Percentiles rank a stretch among this genome's conserved stretches.
phyloP scores from a whole-genome alignment of 1,140 invertebrate genomes.

The Oscheius sp. region DNA sequence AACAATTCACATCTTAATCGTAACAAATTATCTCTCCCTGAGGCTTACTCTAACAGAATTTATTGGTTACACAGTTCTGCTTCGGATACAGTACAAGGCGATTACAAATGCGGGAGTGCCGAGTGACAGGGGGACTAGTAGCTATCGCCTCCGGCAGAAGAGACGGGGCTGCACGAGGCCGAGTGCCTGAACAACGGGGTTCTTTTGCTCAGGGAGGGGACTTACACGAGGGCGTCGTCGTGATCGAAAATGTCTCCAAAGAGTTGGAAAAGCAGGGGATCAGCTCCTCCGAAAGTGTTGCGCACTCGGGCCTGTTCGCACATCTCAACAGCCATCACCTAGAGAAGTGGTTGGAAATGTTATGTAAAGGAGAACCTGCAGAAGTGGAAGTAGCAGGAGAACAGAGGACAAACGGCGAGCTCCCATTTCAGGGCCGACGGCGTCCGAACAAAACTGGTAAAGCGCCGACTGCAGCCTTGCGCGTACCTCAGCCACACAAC shows the following conservation, averaged over 20 bases:
- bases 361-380: background rate
- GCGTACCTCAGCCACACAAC: constrained; percentile 44
- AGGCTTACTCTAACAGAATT: no score
- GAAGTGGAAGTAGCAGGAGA: constrained; percentile 34
- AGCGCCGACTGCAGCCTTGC: constrained; percentile 49
- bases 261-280: constrained; percentile 50
- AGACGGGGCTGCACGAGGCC: constrained; percentile 31
- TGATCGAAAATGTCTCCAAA: constrained; percentile 56
- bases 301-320: constrained; percentile 50
- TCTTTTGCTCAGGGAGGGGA: background rate
- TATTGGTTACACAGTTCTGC: no score
- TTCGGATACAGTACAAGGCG: no score
- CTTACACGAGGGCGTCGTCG: constrained; percentile 14
- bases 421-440: constrained; percentile 21
- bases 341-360: constrained; percentile 5
- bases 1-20: no score
- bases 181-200: constrained; percentile 4
- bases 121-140: background rate
- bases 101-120: background rate
- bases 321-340: constrained; percentile 50
- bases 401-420: constrained; percentile 50
- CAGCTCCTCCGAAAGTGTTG: constrained; percentile 44
- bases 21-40: no score
- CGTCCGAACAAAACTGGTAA: constrained; percentile 42
- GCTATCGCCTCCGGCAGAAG: background rate